These are phyloP conservation scores for Hoplodrina blanda DNA, from an alignment of 2,888 invertebrate genomes.

Conservation along the genomic window DNA sequence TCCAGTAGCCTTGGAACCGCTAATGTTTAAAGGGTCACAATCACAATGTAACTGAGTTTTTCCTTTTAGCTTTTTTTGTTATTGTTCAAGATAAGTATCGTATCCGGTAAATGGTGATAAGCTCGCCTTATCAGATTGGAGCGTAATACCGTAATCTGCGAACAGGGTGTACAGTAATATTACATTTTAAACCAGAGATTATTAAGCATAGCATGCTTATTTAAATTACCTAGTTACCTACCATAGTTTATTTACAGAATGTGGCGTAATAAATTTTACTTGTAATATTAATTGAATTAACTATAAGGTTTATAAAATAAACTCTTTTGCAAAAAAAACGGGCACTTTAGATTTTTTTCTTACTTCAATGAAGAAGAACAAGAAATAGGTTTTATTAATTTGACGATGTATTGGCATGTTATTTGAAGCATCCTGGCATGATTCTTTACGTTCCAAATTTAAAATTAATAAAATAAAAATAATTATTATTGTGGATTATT, in stretches of 20 bases:
- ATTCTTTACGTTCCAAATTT: no score
- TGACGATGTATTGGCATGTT: no score
- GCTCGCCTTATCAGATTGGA: slow-evolving; percentile 40
- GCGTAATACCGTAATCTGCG: slow-evolving; percentile 47
- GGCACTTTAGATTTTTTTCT: no score
- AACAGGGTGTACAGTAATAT: slow-evolving; percentile 43
- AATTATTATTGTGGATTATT: no score
- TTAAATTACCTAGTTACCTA: slow-evolving; percentile 10
- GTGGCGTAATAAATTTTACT: neutral
- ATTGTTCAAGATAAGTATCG: slow-evolving; percentile 49
- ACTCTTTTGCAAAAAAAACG: no score
- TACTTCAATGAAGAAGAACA: no score
- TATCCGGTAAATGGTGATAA: slow-evolving; percentile 55
- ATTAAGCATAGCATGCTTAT: slow-evolving; percentile 2
- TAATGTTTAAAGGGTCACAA: slow-evolving; percentile 33
- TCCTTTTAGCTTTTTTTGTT: slow-evolving; percentile 41
- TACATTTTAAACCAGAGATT: slow-evolving; percentile 23
- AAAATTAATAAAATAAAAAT: no score
- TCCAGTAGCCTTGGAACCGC: neutral
- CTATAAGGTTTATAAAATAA: no score
- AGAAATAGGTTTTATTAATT: no score
- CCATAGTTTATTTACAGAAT: neutral
- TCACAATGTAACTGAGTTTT: slow-evolving; percentile 28
- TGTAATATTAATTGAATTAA: neutral
- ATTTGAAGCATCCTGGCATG: no score